Evolutionary conservation across 2,113 vertebrate genomes (phyloP), one percentile per base, ranked within the genome.

Genomic region (Holacanthus passer): DNA sequence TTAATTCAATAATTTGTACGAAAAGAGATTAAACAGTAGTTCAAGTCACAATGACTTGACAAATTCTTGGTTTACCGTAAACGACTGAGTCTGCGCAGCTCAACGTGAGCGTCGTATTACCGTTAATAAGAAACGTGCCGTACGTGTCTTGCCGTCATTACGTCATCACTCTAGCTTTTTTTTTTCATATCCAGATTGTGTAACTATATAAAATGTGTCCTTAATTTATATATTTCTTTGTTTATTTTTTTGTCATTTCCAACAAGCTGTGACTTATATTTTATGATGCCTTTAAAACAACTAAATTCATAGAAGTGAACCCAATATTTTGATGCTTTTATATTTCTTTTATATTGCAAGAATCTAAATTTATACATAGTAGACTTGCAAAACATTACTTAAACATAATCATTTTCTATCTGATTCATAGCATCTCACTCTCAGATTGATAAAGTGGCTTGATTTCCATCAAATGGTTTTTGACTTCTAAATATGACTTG

Each of bases 1-100:
- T 39, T 7, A 48, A 7, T 60, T 39, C 12, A 48, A 7, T 60
- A 50, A 19, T 2, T n/a, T 9, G 4, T 13, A 24, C 24, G 5
- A 0, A n/a, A 39, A 32, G 4, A 20, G 22, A 19, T 37, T 35
- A 2, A 20, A n/a, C 16, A 3, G 4, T 31, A 6, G 29, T 20
- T 69, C 74, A 10, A 86, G 91, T 94, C 91, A 94, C 64, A 81
- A 85, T 94, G 91, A 94, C 88, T 90, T 58, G 85, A 86, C 93
- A 92, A 74, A 83, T 91, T 85, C 63, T 12, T 29, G 43, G 3
- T 72, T 74, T 82, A 83, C 72, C 74, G 56, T 75, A 86, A 63
- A 55, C 0, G 7, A 41, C 67, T 19, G 37, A 55, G 24, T 43
- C 17, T 9, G 43, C 70, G 87, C 69, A 56, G 31, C 37, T 41